Base-by-base conservation (phyloP, 1,140 invertebrate species). In the Rhopalosiphum maidis region DNA sequence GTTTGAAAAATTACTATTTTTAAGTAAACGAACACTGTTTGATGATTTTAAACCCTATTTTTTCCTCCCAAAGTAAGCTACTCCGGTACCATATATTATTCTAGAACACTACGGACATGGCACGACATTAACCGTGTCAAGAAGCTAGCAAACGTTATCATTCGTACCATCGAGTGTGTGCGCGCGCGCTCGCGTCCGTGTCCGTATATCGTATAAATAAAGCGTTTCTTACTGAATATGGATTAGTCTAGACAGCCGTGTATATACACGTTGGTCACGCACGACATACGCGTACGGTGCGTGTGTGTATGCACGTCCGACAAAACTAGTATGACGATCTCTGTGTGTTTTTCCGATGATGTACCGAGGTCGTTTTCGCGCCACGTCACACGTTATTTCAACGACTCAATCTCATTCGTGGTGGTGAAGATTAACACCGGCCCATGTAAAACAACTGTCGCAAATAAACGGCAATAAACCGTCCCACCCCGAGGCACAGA, bases 221-320 rank as follows among this genome's bases (percentile, higher is more conserved):
- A 86, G 25, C 25, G 85, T 46, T 46, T 46, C 41, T 46, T n/a
- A 51, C 46, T 88, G 86, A 51, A 88, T 89, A 89, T 89, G 87
- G n/a, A 89, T 54, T 51, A 51, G 87, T 89, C 48, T 54, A 37
- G n/a, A 54, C n/a, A 54, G 87, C 54, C 23, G 46, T 89, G 87
- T 89, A 23, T 54, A 41, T 41, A 54, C 87, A 37, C n/a, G n/a
- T 37, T 8, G 46, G 30, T 48, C 86, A 87, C 46, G 30, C 86
- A 35, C 51, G 9, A 35, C 18, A 3, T 15, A 51, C 46, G 1
- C 15, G 35, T 43, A 25, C 1, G 5, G 21, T 37, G 35, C 8
- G 41, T 46, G 83, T 18, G 35, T 82, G 77, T 18, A 2, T 6
- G 21, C 0, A 35, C 22, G 35, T 41, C 82, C 37, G 23, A 85